A percentile compares a stretch with the other conserved stretches of the same genome.
phyloP scores from a whole-genome alignment of 2,888 invertebrate genomes.

The Drosophila austrosaltans region DNA sequence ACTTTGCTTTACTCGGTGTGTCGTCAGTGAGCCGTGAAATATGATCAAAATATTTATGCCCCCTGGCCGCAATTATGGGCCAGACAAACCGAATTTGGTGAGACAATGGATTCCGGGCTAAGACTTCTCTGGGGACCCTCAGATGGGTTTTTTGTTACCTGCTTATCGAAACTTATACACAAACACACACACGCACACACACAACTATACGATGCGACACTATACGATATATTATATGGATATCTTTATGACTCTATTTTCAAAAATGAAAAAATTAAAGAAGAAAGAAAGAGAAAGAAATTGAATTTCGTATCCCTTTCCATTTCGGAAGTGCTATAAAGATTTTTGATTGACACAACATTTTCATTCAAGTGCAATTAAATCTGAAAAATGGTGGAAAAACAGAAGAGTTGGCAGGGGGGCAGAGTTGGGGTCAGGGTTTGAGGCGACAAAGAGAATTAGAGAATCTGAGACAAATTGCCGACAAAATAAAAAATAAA shows the following conservation, averaged over 20 bases:
- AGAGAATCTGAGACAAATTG: constrained; percentile 73
- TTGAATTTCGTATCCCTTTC: constrained; percentile 54
- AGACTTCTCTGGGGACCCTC: constrained; percentile 44
- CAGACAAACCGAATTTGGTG: constrained; percentile 26
- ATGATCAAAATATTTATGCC: constrained; percentile 75
- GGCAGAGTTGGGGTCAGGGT: no score
- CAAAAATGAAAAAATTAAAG: constrained; percentile 11
- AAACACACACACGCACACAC: neutral
- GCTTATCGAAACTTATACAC: constrained; percentile 26
- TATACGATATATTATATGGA: constrained; percentile 8
- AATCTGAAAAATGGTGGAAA: constrained; percentile 3
- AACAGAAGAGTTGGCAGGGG: neutral
- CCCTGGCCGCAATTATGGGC: constrained; percentile 63
- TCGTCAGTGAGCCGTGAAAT: constrained; percentile 71
- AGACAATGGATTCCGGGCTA: constrained; percentile 29
- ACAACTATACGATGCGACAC: neutral
- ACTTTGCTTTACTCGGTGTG: neutral
- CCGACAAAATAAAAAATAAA: constrained; percentile 40
- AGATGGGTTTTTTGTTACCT: constrained; percentile 67
- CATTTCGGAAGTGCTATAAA: constrained; percentile 59
- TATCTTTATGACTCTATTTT: constrained; percentile 70
- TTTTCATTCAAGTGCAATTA: constrained; percentile 43
- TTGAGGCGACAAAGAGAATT: constrained; percentile 33
- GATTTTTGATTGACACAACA: constrained; percentile 40
- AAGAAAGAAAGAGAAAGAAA: constrained; percentile 38